Evolutionary conservation across 2,113 vertebrate genomes (phyloP).

Genomic region (Oncorhynchus clarkii): DNA sequence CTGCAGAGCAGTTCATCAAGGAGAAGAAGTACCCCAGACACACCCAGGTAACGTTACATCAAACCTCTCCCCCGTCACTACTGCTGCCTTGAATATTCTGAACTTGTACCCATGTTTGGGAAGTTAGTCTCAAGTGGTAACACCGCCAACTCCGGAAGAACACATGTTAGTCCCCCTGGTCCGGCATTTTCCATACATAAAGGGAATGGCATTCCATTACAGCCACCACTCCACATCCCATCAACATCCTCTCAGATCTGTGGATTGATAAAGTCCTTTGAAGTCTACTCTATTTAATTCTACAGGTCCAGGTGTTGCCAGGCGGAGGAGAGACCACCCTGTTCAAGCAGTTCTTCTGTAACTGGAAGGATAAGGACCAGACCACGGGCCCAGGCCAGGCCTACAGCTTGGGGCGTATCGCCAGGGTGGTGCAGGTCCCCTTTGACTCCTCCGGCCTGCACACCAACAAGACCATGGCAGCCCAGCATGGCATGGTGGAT

Average conservation of each 20-base stretch:
- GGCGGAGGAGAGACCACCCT: slow-evolving; percentile 64
- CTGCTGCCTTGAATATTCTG: not conserved
- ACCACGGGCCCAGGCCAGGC: slow-evolving; percentile 55
- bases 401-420: slow-evolving; percentile 59
- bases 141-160: too few species aligned
- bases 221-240: not conserved
- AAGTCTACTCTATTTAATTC: not conserved
- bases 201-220: not conserved
- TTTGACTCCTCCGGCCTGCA: slow-evolving; percentile 71
- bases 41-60: slow-evolving; percentile 60
- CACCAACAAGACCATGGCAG: slow-evolving; percentile 65
- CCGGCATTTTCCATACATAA: too few species aligned
- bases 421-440: slow-evolving; percentile 64
- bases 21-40: slow-evolving; percentile 59
- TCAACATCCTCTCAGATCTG: not conserved
- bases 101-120: not conserved
- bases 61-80: not conserved
- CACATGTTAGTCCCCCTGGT: too few species aligned
- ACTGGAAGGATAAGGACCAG: slow-evolving; percentile 71
- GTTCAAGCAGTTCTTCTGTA: slow-evolving; percentile 76
- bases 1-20: slow-evolving; percentile 63
- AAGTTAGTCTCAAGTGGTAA: not conserved
- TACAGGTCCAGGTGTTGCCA: slow-evolving; percentile 68
- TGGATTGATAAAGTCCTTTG: not conserved
- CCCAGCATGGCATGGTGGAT: slow-evolving; percentile 75